Conservation (phyloP, 2,888 invertebrate genomes). For the Tipula confusa region DNA sequence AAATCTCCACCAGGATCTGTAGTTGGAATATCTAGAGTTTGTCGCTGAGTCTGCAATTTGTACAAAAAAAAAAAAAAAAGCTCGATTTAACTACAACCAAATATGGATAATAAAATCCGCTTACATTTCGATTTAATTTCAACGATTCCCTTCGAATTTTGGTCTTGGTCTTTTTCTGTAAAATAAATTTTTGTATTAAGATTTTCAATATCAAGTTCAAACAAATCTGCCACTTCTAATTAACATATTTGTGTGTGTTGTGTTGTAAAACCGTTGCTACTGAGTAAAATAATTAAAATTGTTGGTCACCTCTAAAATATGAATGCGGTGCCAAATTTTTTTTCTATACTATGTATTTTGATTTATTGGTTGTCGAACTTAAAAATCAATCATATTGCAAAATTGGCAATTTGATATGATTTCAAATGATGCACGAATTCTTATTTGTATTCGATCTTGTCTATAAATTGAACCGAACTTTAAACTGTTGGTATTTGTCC, state of each 20-base stretch:
- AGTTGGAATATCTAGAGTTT: slow-evolving; percentile 54
- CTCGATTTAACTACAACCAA: neutral
- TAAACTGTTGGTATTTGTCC: neutral
- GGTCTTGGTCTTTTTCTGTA: neutral
- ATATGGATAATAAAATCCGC: neutral
- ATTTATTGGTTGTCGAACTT: neutral
- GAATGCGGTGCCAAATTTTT: neutral
- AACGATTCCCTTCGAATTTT: slow-evolving; percentile 12
- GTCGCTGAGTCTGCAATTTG: slow-evolving; percentile 42
- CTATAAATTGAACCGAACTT: neutral
- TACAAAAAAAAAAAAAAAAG: neutral
- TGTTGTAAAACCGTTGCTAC: neutral
- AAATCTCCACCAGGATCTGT: slow-evolving; percentile 64
- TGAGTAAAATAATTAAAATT: neutral
- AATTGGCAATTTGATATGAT: neutral
- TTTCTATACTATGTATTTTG: slow-evolving; percentile 13
- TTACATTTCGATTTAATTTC: neutral
- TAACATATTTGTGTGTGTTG: neutral
- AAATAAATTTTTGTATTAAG: neutral
- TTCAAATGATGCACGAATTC: too few relatives aligned
- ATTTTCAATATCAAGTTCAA: slow-evolving; percentile 8
- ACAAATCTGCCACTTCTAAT: neutral
- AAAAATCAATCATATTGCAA: neutral
- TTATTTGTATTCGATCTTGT: neutral
- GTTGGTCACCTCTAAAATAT: neutral